These are phyloP conservation scores for Achatina immaculata DNA, from an alignment of 1,140 invertebrate genomes.

Conservation along the genomic window DNA sequence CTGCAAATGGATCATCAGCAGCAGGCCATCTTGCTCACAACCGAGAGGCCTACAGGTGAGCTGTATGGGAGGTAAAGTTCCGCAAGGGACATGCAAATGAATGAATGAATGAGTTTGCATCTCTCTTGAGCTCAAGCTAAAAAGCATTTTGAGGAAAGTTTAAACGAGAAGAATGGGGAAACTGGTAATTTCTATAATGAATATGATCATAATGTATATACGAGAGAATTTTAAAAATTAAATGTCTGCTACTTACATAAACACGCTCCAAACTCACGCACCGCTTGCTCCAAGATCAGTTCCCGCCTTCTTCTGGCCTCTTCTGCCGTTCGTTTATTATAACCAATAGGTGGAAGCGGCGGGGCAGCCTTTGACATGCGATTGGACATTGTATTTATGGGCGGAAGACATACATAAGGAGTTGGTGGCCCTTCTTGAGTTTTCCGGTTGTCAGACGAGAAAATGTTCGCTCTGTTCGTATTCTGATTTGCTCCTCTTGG, in stretches of 20 bases:
- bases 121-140: too few species aligned
- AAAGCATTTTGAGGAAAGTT: too few species aligned
- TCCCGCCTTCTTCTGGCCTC: constrained; percentile 8
- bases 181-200: too few species aligned
- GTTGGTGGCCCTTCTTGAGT: not conserved
- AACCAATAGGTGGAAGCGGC: constrained; percentile 5
- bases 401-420: not conserved
- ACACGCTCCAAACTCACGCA: constrained; percentile 11
- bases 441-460: not conserved
- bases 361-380: constrained; percentile 8
- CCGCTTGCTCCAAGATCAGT: not conserved
- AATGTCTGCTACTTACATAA: constrained; percentile 1
- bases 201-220: too few species aligned
- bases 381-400: not conserved
- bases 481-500: not conserved
- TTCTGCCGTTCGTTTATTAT: not conserved
- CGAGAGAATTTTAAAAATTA: too few species aligned
- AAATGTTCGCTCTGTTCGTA: not conserved
- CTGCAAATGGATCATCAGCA: too few species aligned
- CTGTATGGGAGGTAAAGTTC: too few species aligned
- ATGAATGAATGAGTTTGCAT: too few species aligned
- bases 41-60: too few species aligned
- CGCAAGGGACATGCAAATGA: too few species aligned
- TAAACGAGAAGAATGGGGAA: too few species aligned
- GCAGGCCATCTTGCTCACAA: too few species aligned